Evolutionary conservation across 2,888 invertebrate species (phyloP).

Genomic region (Tachina fera): DNA sequence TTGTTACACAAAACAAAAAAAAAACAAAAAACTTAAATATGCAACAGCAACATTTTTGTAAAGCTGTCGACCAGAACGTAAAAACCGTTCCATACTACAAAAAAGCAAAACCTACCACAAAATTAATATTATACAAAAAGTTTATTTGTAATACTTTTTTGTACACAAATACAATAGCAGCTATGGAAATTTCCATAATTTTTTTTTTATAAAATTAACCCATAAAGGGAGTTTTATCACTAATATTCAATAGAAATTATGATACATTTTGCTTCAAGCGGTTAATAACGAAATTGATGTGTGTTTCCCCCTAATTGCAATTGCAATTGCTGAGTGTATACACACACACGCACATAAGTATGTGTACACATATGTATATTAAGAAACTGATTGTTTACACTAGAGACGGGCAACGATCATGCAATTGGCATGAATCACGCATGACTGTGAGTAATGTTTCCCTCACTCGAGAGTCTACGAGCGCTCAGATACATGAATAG

Average conservation of each 20-base stretch:
- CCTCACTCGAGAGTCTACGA: too few relatives aligned
- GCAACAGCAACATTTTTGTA: conserved; percentile 51
- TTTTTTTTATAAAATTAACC: conserved; percentile 69
- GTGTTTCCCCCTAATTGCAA: conserved; percentile 14
- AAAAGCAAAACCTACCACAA: conserved; percentile 10
- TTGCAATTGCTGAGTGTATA: conserved; percentile 3
- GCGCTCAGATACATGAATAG: too few relatives aligned
- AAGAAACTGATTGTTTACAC: not conserved
- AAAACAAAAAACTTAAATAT: conserved; percentile 4
- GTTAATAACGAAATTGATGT: conserved; percentile 35
- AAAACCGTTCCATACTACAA: not conserved
- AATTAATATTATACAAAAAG: conserved; percentile 9
- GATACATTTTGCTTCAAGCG: conserved; percentile 1
- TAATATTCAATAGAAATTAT: not conserved
- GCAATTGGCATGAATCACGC: too few relatives aligned
- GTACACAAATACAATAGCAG: conserved; percentile 52
- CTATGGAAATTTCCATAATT: conserved; percentile 78
- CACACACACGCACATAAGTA: too few relatives aligned
- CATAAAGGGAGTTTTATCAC: conserved; percentile 16
- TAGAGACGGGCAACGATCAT: not conserved
- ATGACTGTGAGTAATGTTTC: too few relatives aligned
- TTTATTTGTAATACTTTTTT: conserved; percentile 58
- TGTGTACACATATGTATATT: not conserved
- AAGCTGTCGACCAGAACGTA: conserved; percentile 52
- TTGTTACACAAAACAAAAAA: conserved; percentile 20